Evolutionary conservation across 2,888 invertebrate genomes (phyloP), one percentile per base, ranked within the genome.

Genomic region (Microdon myrmicae): DNA sequence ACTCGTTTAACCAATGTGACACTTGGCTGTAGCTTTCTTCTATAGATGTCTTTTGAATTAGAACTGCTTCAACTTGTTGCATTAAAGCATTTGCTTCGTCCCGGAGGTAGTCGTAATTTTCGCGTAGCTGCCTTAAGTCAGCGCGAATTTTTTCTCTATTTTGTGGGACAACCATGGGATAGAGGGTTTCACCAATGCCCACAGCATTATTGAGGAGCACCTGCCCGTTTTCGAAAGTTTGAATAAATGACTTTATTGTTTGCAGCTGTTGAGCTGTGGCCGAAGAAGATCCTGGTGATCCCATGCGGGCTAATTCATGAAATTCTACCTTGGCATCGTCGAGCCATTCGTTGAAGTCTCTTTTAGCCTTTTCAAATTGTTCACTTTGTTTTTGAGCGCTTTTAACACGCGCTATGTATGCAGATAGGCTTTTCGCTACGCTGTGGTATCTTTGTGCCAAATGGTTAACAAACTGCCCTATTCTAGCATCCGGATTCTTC

Each of bases 1-100:
- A 86, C 70, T 94, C 94, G 47, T 85, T 84, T 17, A 96, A 84
- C 92, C 96, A 96, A 73, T 89, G 87, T 68, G 89, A 88, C 4
- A 95, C 88, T 83, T 94, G 94, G 34, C 88, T 88, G 69, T 92
- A 90, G 66, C 92, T 94, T 71, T 96, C 95, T 75, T 96, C 95
- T 76, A 96, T 94, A 1, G 94, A 94, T 3, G 93, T 92, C 78
- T 95, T 86, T 71, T 95, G 93, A 75, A 94, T 90, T 61, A 96
- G 85, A 25, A 91, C 89, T 1, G 89, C 90, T 82, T 96, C 96
- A 10, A 94, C 89, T 71, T 90, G 89, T 76, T 94, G 94, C 68
- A 93, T 87, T 1, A 93, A 86, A 9, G 87, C 87, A 75, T 92
- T 94, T 0, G 94, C 87, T 76, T 90, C 88, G 76, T 92, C 94